Evolutionary conservation across 2,113 vertebrate genomes (phyloP), one percentile per base, ranked within the genome.

Genomic region (Saguinus imperator): DNA sequence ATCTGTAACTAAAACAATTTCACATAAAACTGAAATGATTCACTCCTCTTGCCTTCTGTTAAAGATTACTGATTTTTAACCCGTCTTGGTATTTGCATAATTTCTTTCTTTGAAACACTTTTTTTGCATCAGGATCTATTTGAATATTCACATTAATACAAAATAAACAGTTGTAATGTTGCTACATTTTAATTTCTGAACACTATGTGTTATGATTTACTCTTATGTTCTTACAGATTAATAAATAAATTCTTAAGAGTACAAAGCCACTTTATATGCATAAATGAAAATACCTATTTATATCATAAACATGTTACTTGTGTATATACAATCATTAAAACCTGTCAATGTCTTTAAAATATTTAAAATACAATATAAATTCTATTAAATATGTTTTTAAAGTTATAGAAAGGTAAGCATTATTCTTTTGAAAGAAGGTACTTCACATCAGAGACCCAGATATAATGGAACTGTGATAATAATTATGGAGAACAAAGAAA

Each of bases 321-420:
- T 75, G 3, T 45, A 40, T 35, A 52, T 87, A 55, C 79, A 92
- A 83, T 3, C 12, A 73, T 75, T 35, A 66, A 94, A 85, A 45
- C 3, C 50, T 23, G 23, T 8, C 3, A 21, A 35, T 55, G 16
- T 83, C 77, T 95, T 77, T 12, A 52, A 88, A 76, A 58, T 91
- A 12, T 61, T 92, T 94, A 79, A 87, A 94, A 84, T 66, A 50
- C n/a, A 87, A 72, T 29, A 21, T 13, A 57, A 87, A 55, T 94
- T 64, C 66, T 9, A 21, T 86, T 77, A 32, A 89, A 83, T 55
- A 37, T n/a, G 4, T 80, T 81, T 87, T 84, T 61, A 73, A 83
- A 95, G 14, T 90, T 73, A 45, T 52, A 80, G 16, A 8, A 48
- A 70, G 76, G 17, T 57, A 17, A 23, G 68, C 7, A 75, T 35